Conservation (phyloP, 1,140 invertebrate species). For the Penaeus vannamei region DNA sequence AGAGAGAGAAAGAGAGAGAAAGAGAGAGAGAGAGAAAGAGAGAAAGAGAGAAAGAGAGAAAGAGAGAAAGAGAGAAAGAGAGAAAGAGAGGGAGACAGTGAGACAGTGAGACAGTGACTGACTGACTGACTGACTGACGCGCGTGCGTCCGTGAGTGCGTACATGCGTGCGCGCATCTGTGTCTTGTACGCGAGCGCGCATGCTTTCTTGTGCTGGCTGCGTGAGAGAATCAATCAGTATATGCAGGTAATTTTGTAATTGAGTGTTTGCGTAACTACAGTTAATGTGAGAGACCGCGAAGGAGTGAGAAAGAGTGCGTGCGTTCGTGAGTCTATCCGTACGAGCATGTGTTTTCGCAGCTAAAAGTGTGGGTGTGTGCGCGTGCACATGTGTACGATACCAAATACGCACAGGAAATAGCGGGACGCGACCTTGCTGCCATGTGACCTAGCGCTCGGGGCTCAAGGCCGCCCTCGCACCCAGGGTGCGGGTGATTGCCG, state of each 20-base stretch:
- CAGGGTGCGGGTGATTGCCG: no score
- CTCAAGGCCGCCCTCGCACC: no score
- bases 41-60: not conserved
- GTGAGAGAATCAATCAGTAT: not conserved
- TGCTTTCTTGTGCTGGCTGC: not conserved
- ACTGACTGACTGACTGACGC: not conserved
- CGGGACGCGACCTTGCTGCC: no score
- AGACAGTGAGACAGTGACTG: not conserved
- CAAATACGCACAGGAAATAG: not conserved
- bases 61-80: not conserved
- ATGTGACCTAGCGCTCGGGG: no score
- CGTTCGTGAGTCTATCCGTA: not conserved
- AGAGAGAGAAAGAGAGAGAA: not conserved
- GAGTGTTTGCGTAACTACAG: not conserved
- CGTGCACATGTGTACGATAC: not conserved
- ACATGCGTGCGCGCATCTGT: no score
- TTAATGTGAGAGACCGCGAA: not conserved
- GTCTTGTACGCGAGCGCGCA: no score
- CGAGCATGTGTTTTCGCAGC: not conserved
- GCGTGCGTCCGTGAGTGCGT: not conserved
- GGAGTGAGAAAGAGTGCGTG: constrained; percentile 14
- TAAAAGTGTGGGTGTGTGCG: not conserved
- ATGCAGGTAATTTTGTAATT: not conserved
- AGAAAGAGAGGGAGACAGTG: not conserved
- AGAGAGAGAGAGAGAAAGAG: not conserved